phyloP scores from a whole-genome alignment of 2,113 vertebrate species.

The Semicossyphus pulcher region DNA sequence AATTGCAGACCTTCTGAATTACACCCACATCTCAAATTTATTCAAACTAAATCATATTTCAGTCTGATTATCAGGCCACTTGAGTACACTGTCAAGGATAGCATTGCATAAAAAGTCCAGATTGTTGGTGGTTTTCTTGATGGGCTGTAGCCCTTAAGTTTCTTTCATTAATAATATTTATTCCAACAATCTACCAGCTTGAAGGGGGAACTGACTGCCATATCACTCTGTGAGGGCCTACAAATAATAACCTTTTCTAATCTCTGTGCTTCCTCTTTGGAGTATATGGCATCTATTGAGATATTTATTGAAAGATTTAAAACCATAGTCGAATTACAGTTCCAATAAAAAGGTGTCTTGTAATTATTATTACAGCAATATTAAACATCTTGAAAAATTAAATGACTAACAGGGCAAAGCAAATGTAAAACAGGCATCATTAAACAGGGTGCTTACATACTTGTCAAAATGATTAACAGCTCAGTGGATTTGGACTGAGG shows the following conservation, averaged over 20 bases:
- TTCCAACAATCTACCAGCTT: not conserved
- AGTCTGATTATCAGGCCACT: constrained; percentile 21
- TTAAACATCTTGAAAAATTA: not conserved
- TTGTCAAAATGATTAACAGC: not conserved
- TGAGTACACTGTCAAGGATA: constrained; percentile 10
- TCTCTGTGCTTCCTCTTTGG: not conserved
- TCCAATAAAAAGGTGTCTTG: not conserved
- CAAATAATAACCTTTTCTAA: not conserved
- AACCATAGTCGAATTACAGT: not conserved
- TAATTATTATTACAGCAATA: not conserved
- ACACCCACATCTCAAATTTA: not conserved
- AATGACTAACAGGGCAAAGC: not conserved
- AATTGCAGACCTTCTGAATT: constrained; percentile 25
- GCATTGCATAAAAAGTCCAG: not conserved
- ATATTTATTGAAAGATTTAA: not conserved
- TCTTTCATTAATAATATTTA: constrained; percentile 12
- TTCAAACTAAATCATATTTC: not conserved
- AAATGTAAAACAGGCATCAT: constrained; percentile 5
- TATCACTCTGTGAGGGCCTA: not conserved
- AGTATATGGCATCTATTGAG: not conserved
- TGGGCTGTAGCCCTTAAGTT: constrained; percentile 6
- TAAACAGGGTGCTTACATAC: constrained; percentile 2
- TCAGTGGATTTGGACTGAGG: not conserved
- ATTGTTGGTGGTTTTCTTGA: constrained; percentile 13
- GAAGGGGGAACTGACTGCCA: not conserved